Evolutionary conservation across 2,797 vertebrate species (phyloP).

Genomic region (Babyrousa celebensis): DNA sequence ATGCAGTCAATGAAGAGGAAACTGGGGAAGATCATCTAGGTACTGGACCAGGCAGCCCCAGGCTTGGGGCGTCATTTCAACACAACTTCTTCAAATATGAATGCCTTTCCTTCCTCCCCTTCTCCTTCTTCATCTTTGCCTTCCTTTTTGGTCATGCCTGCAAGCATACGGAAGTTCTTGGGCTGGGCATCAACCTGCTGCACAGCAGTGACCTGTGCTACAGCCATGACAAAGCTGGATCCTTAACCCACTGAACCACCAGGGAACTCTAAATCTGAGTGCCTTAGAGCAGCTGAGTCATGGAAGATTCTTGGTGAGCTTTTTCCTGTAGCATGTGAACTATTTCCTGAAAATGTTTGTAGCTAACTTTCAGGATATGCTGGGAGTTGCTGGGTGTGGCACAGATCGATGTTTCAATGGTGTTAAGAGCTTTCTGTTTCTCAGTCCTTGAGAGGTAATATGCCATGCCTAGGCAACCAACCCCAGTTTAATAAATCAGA

Average conservation of each 20-base stretch:
- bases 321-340: not conserved
- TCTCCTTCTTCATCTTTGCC: no score
- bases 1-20: not conserved
- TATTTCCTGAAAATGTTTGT: not conserved
- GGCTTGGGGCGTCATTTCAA: not conserved
- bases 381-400: not conserved
- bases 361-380: not conserved
- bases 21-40: not conserved
- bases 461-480: not conserved
- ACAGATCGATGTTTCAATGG: not conserved
- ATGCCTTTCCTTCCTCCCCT: not conserved
- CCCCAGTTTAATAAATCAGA: not conserved
- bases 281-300: not conserved
- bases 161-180: no score
- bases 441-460: slow-evolving; percentile 30
- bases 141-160: no score
- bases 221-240: no score
- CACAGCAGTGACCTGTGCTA: no score
- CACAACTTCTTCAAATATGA: not conserved
- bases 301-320: not conserved
- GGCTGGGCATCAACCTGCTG: no score
- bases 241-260: no score
- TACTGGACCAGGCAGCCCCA: not conserved
- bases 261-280: not conserved
- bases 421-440: not conserved